Percentiles rank a stretch among this genome's conserved stretches.
phyloP scores from a whole-genome alignment of 2,113 vertebrate species.

The Sinocyclocheilus grahami region DNA sequence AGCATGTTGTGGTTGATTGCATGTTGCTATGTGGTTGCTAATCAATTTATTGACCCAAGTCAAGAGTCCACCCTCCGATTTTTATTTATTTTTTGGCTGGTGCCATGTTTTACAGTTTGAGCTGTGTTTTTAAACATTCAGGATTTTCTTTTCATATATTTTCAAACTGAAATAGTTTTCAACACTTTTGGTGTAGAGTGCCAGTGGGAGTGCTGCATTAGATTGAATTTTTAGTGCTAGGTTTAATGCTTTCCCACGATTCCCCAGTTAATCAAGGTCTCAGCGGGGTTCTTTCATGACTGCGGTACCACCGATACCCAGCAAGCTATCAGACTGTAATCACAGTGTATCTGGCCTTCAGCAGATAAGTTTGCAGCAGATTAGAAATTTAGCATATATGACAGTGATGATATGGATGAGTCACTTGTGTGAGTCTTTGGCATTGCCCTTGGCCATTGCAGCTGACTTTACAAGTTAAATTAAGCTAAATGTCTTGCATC shows the following conservation, averaged over 20 bases:
- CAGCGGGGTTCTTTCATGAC: background rate
- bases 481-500: background rate
- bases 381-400: slow-evolving; percentile 3
- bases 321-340: background rate
- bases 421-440: background rate
- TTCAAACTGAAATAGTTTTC: background rate
- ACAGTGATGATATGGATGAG: background rate
- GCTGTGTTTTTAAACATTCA: background rate
- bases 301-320: background rate
- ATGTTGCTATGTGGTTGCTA: background rate
- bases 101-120: background rate
- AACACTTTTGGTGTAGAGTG: background rate
- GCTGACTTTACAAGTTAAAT: slow-evolving; percentile 9
- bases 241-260: slow-evolving; percentile 14
- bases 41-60: background rate
- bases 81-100: background rate
- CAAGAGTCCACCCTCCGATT: background rate
- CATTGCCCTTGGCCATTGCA: background rate
- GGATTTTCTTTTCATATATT: background rate
- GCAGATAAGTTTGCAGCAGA: background rate
- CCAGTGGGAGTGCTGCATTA: background rate
- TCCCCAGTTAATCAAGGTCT: slow-evolving; percentile 9
- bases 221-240: background rate
- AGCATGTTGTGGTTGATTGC: background rate
- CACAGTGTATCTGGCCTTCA: background rate